Evolutionary conservation across 1,140 invertebrate genomes (phyloP).

Genomic region (Saxidomus purpurata): DNA sequence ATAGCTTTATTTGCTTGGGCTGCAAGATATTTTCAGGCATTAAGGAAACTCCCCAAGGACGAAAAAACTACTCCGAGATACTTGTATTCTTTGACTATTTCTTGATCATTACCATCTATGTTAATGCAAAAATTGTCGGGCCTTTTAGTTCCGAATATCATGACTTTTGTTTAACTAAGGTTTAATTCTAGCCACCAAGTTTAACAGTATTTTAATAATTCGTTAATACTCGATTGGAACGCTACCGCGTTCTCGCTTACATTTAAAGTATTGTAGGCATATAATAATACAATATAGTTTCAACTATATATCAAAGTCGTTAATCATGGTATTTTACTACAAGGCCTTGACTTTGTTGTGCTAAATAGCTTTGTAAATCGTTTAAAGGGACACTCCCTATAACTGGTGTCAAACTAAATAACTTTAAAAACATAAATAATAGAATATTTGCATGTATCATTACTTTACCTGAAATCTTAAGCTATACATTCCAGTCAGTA

Average conservation of each 20-base stretch:
- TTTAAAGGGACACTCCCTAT: too few species aligned
- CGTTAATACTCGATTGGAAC: neutral
- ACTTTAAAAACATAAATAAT: too few species aligned
- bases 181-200: conserved; percentile 19
- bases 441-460: too few species aligned
- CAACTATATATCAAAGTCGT: neutral
- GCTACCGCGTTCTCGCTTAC: neutral
- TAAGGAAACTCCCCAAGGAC: neutral
- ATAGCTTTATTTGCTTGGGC: conserved; percentile 33
- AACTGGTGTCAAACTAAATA: too few species aligned
- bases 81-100: neutral
- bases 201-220: neutral
- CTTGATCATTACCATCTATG: neutral
- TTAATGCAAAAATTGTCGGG: neutral
- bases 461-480: too few species aligned
- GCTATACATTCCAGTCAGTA: too few species aligned
- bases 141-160: too few species aligned
- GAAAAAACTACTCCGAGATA: neutral
- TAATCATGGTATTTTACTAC: neutral
- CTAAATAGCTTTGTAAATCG: too few species aligned
- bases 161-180: conserved; percentile 15
- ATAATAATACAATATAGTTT: too few species aligned
- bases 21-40: neutral
- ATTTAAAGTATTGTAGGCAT: conserved; percentile 33
- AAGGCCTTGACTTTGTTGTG: too few species aligned